Base-by-base conservation (phyloP, 2,113 vertebrate genomes). In the Tupaia chinensis region DNA sequence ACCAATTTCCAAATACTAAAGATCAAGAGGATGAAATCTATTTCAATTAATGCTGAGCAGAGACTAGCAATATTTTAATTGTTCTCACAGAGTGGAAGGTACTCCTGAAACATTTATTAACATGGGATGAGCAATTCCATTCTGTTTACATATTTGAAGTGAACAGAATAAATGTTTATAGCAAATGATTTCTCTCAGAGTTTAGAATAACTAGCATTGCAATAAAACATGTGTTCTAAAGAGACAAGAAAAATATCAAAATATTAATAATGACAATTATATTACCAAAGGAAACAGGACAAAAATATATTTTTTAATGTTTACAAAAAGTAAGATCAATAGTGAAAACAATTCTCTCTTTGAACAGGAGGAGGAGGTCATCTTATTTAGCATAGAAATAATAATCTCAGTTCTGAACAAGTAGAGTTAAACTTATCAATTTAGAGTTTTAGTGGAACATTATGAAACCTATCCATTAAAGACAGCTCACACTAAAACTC, bases 291-390 rank as follows among this genome's bases (percentile, higher is more conserved):
- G 63, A 82, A 91, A 93, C 0, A 88, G 34, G 63, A 86, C 22
- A 91, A 94, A 95, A 84, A 25, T 32, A 82, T 78, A 91, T 87
- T 34, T 69, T 72, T 70, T 73, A 97, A 72, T 78, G 13, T 20
- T 69, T 87, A 69, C 73, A 34, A 94, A 89, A 80, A 94, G 78
- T 92, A 90, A 78, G 20, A 95, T 80, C 27, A 93, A 93, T 73
- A 89, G 84, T 65, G 53, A 87, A 79, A 91, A 95, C 0, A 81
- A 68, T 92, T 87, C 83, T 78, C 58, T 80, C 73, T 76, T 12
- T 83, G 61, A 86, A 32, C n/a, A 77, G 15, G 11, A 65, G 7
- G 13, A 88, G 9, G 80, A 61, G 9, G 13, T 25, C 32, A 94
- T 82, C 34, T 89, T 92, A 82, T 93, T 90, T 76, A 90, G 66